Evolutionary conservation across 2,797 vertebrate species (phyloP), one percentile per base, ranked within the genome.

Genomic region (Anguilla obscura): DNA sequence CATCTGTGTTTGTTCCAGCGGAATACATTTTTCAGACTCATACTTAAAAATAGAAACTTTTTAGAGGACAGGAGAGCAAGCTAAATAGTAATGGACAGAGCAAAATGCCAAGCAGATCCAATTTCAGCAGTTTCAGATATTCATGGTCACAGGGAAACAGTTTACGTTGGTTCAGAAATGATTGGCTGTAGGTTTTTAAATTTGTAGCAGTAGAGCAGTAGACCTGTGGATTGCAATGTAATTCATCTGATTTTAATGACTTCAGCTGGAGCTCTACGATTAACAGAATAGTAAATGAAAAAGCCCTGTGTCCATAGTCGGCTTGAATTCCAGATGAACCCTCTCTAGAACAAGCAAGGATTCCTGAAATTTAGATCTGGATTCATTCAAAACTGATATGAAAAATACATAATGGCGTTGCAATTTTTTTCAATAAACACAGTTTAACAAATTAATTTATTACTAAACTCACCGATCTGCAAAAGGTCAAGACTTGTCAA

Each of bases 1-100:
- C 74, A 79, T 79, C 36, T 79, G 74, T 79, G 74, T 45, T 79
- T 79, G 74, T 40, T 40, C 74, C 74, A 45, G 74, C 74, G 33
- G 36, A 79, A 79, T 79, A 79, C 74, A 79, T 79, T 79, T 45
- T 45, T 16, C 74, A 36, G 33, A 45, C 74, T 12, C n/a, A 27
- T 36, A 79, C 74, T 79, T 79, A 36, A 79, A 79, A 79, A 40
- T 40, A 79, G 74, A 45, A 79, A 79, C 74, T 79, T 79, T 36
- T 45, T 21, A 45, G 74, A 79, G 74, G 74, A 21, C 12, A 18
- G 74, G 74, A 45, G 74, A 40, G 74, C 74, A 45, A 21, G 74
- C 33, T 21, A 36, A 79, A 45, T 79, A 6, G 74, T 16, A 79
- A 79, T 45, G 74, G 74, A 21, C 74, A 45, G 69, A 33, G 71